Evolutionary conservation across 2,797 vertebrate species (phyloP).

Genomic region (Oreonectes daqikongensis): DNA sequence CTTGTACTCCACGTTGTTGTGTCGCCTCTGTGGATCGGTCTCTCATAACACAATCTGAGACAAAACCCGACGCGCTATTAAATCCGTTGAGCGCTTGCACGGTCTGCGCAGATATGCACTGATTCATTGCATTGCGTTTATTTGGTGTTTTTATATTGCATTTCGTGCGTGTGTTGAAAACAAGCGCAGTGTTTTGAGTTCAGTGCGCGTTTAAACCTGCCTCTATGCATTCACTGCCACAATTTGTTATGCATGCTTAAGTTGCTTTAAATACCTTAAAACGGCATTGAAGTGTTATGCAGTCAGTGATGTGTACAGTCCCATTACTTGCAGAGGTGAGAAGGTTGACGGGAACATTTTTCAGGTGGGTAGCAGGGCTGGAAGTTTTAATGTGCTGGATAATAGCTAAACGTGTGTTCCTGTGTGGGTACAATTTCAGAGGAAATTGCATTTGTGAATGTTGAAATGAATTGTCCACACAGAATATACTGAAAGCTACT

Average conservation of each 20-base stretch:
- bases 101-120: neutral
- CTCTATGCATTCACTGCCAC: constrained; percentile 2
- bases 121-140: neutral
- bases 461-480: too few species aligned
- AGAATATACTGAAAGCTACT: too few species aligned
- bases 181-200: constrained; percentile 4
- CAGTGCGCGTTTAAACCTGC: neutral
- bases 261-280: constrained; percentile 6
- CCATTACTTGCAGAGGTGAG: neutral
- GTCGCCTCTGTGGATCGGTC: neutral
- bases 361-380: neutral
- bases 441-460: too few species aligned
- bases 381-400: neutral
- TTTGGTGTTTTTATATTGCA: neutral
- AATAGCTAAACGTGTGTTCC: neutral
- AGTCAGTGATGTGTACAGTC: neutral
- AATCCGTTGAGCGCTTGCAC: neutral
- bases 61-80: neutral
- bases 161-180: neutral
- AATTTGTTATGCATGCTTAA: constrained; percentile 12
- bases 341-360: constrained; percentile 1
- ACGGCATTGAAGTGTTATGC: constrained; percentile 5
- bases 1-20: constrained; percentile 8
- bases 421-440: neutral
- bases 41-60: neutral